These are phyloP conservation scores for Allophyes oxyacanthae DNA, from an alignment of 2,888 invertebrate genomes.

Conservation along the genomic window DNA sequence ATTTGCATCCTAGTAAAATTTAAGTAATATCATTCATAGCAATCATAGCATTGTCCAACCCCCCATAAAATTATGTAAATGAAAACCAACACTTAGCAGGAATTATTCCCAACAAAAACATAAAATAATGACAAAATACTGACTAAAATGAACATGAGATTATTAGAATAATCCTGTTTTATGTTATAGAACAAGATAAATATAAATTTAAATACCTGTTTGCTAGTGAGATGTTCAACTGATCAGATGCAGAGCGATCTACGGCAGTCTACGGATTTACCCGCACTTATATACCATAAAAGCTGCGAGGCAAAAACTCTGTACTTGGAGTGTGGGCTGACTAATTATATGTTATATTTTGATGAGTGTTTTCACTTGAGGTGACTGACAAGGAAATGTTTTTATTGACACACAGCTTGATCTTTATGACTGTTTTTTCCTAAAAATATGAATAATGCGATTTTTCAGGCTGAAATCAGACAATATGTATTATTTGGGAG, in stretches of 20 bases:
- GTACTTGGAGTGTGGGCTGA: conserved; percentile 3
- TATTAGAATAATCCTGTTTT: neutral
- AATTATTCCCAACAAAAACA: neutral
- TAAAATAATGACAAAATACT: neutral
- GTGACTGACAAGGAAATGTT: conserved; percentile 20
- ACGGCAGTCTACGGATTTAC: neutral
- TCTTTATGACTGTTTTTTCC: neutral
- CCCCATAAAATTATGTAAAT: too few relatives aligned
- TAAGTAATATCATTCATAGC: too few relatives aligned
- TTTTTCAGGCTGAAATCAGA: too few relatives aligned
- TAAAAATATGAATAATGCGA: too few relatives aligned
- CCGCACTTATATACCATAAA: conserved; percentile 42
- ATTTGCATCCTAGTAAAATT: too few relatives aligned
- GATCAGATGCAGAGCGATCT: conserved; percentile 27
- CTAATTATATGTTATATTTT: conserved; percentile 26
- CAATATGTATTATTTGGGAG: too few relatives aligned
- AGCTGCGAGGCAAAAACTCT: conserved; percentile 26
- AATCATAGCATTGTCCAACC: too few relatives aligned
- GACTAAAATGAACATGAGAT: too few relatives aligned
- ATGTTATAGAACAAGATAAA: neutral
- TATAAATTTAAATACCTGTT: conserved; percentile 19
- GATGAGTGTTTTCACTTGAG: conserved; percentile 34
- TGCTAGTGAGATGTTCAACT: conserved; percentile 13
- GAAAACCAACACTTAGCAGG: too few relatives aligned
- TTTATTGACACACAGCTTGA: neutral